Base-by-base conservation (phyloP, 2,797 vertebrate genomes). In the Danio kyathit region DNA sequence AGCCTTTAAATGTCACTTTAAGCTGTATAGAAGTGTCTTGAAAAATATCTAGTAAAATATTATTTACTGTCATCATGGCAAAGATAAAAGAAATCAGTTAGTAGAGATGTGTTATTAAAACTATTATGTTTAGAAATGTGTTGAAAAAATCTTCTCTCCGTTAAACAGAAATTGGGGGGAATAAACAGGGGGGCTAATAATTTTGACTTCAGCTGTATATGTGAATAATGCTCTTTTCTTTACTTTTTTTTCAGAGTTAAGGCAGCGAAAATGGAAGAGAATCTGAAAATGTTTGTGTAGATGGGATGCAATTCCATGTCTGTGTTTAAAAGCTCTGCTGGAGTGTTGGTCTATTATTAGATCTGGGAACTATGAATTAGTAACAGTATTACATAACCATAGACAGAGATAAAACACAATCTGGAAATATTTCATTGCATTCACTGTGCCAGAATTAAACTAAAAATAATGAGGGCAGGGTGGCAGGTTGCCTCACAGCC, bases 351-450 rank as follows among this genome's bases (percentile, higher is more conserved):
- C 54, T 83, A 83, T 67, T 74, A 74, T 79, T 83, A 74, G 70
- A 69, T 38, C 41, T 4, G 41, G 7, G 63, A 83, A 60, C 65
- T 54, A 60, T 59, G 81, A 79, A 83, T 74, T 74, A 83, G 70
- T 69, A 54, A 74, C 64, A 19, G 19, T 13, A 52, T 51, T 19
- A 65, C 54, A 74, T 54, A 60, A 66, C 41, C 16, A 10, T 7
- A 12, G 44, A 67, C 5, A 21, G 46, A 60, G 40, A 60, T n/a
- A 51, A 57, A 69, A 48, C 57, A 57, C 40, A 38, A 57, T 46
- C 41, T 59, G 13, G 41, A 59, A 74, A 49, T 49, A 52, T 63
- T 80, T 72, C 43, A 54, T 1, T n/a, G 59, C 17, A 29, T 29
- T 64, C 4, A 46, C 40, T 21, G 49, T 5, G 54, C 17, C 72